Percentiles rank a stretch among this genome's conserved stretches.
These are phyloP conservation scores for Euplagia quadripunctaria DNA, from an alignment of 2,888 invertebrate species.

Conservation along the genomic window DNA sequence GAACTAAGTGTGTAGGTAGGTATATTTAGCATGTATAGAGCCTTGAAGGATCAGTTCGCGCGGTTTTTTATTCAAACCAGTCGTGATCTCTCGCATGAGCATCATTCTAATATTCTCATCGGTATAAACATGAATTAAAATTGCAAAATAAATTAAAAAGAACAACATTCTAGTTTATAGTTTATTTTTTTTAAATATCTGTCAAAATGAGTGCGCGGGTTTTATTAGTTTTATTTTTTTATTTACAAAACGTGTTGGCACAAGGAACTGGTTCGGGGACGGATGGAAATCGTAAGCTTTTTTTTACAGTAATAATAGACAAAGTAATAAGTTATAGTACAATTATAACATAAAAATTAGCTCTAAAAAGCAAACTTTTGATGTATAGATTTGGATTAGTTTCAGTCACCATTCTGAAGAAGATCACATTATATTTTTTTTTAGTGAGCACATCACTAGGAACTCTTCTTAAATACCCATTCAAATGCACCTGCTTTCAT, in stretches of 20 bases:
- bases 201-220: constrained; percentile 63
- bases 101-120: not conserved
- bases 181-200: constrained; percentile 8
- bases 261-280: constrained; percentile 74
- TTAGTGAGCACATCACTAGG: not conserved
- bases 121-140: constrained; percentile 38
- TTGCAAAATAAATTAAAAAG: constrained; percentile 21
- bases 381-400: too few relatives aligned
- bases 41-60: constrained; percentile 58
- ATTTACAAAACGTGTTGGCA: constrained; percentile 61
- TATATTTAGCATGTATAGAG: constrained; percentile 32
- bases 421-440: too few relatives aligned
- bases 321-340: not conserved
- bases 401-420: too few relatives aligned
- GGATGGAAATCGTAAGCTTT: constrained; percentile 75
- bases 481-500: too few relatives aligned
- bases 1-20: constrained; percentile 13
- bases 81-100: constrained; percentile 35
- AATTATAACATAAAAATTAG: not conserved
- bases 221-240: constrained; percentile 62
- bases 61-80: constrained; percentile 15
- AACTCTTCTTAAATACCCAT: not conserved
- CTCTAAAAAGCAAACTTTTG: not conserved
- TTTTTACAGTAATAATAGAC: not conserved
- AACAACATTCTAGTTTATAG: constrained; percentile 24